Evolutionary conservation across 2,797 vertebrate species (phyloP).

Genomic region (Cirrhinus mrigala): DNA sequence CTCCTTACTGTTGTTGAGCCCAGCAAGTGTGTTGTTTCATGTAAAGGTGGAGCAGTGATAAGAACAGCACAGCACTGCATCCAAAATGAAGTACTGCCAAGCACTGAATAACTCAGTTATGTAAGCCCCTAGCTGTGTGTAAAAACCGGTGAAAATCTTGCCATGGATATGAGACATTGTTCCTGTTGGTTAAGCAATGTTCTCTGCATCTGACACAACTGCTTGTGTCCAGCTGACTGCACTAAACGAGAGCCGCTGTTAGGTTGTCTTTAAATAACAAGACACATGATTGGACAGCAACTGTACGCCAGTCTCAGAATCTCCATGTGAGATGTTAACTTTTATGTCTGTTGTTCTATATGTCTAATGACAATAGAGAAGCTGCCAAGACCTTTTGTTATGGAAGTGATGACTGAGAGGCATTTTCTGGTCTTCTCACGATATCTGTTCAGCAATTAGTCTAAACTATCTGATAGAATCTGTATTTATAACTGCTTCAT

Average conservation of each 20-base stretch:
- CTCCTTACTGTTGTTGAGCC: background rate
- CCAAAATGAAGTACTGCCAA: slow-evolving; percentile 49
- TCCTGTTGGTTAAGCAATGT: slow-evolving; percentile 41
- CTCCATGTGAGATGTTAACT: background rate
- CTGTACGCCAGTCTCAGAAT: slow-evolving; percentile 8
- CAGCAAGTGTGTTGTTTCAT: background rate
- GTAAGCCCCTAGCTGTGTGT: slow-evolving; percentile 50
- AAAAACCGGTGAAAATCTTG: slow-evolving; percentile 35
- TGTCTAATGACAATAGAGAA: background rate
- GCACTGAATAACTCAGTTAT: slow-evolving; percentile 47
- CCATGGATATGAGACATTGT: slow-evolving; percentile 38
- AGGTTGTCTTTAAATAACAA: slow-evolving; percentile 38
- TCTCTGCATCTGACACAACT: slow-evolving; percentile 22
- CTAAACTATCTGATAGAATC: slow-evolving; percentile 15
- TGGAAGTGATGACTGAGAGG: background rate
- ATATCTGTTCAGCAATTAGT: background rate
- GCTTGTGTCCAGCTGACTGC: slow-evolving; percentile 28
- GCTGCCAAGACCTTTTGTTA: background rate
- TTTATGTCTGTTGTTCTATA: slow-evolving; percentile 2
- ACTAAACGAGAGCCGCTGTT: slow-evolving; percentile 11
- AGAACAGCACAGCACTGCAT: slow-evolving; percentile 27
- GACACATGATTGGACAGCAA: slow-evolving; percentile 3
- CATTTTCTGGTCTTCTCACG: background rate
- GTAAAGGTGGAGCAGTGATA: slow-evolving; percentile 10
- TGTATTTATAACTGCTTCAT: slow-evolving; percentile 43